Percentiles rank a stretch among this genome's conserved stretches.
phyloP scores from a whole-genome alignment of 2,797 vertebrate species.

The Malurus splendens region DNA sequence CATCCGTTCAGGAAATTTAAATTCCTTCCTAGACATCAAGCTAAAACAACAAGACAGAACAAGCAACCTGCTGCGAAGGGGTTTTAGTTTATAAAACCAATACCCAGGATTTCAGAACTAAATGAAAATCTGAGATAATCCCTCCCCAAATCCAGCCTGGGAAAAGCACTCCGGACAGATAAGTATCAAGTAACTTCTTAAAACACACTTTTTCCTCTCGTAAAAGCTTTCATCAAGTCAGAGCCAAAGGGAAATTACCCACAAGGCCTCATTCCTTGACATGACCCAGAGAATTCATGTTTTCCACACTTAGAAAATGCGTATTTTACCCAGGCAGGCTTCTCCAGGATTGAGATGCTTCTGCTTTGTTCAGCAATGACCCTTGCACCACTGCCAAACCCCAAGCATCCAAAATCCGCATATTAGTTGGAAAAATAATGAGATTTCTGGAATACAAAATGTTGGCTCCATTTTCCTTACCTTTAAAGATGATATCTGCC shows the following conservation, averaged over 20 bases:
- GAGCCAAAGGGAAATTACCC: conserved; percentile 4
- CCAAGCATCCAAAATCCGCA: conserved; percentile 7
- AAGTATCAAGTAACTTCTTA: conserved; percentile 44
- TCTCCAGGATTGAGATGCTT: neutral
- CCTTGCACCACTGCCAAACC: neutral
- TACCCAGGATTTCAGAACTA: conserved; percentile 47
- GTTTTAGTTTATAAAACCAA: conserved; percentile 55
- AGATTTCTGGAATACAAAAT: conserved; percentile 28
- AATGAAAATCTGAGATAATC: conserved; percentile 66
- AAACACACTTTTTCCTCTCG: conserved; percentile 27
- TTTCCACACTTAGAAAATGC: neutral
- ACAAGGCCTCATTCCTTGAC: neutral
- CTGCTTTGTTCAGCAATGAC: conserved; percentile 36
- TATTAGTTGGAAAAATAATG: conserved; percentile 33
- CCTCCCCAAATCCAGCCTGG: conserved; percentile 46
- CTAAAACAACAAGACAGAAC: conserved; percentile 50
- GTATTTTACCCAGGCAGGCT: neutral
- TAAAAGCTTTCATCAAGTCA: neutral
- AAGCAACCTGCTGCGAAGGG: conserved; percentile 20
- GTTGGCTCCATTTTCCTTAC: conserved; percentile 3
- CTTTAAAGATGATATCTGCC: conserved; percentile 6
- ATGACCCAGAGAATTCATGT: neutral
- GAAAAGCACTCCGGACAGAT: conserved; percentile 54
- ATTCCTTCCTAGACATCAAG: conserved; percentile 42
- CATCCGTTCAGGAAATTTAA: conserved; percentile 14